Base-by-base conservation (phyloP, 1,140 invertebrate species). In the Drosophila nebulosa region DNA sequence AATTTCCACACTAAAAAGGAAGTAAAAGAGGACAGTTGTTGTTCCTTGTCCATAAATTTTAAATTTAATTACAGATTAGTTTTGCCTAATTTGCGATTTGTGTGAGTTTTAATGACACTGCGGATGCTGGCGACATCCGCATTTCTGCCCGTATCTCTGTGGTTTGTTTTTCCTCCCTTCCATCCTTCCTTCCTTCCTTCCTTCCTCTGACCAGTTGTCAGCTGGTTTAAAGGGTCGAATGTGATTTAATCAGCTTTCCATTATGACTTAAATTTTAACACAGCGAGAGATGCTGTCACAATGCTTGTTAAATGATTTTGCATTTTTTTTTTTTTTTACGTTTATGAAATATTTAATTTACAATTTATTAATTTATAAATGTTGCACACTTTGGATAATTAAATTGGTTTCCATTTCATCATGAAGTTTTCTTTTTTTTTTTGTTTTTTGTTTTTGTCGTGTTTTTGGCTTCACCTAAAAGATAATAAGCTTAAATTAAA, bases 401-500 rank as follows among this genome's bases (percentile, higher is more conserved):
- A 50, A 52, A 72, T 72, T 30, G 65, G 3, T 46, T 21, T 46
- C 7, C 7, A 21, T 21, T 18, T 46, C 2, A 21, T 46, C 16
- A 3, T 21, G 18, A 18, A n/a, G n/a, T n/a, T n/a, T 14, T n/a
- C n/a, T n/a, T n/a, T n/a, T n/a, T n/a, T n/a, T n/a, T n/a, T n/a
- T n/a, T n/a, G n/a, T n/a, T n/a, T n/a, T n/a, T n/a, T n/a, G n/a
- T 46, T 46, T 18, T 42, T 39, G n/a, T n/a, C n/a, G n/a, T n/a
- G n/a, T 14, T 42, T 84, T 83, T 80, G 81, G 80, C 81, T 85
- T 85, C 70, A 85, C 69, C 73, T 60, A 58, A 86, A 74, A 86
- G 69, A n/a, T 55, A 52, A 39, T 63, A 69, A 26, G 65, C 59
- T 78, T 75, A 76, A 42, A 18, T 50, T 46, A 46, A 50, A 46